These are phyloP conservation scores for Trogon surrucura DNA, from an alignment of 2,113 vertebrate genomes.

Conservation along the genomic window DNA sequence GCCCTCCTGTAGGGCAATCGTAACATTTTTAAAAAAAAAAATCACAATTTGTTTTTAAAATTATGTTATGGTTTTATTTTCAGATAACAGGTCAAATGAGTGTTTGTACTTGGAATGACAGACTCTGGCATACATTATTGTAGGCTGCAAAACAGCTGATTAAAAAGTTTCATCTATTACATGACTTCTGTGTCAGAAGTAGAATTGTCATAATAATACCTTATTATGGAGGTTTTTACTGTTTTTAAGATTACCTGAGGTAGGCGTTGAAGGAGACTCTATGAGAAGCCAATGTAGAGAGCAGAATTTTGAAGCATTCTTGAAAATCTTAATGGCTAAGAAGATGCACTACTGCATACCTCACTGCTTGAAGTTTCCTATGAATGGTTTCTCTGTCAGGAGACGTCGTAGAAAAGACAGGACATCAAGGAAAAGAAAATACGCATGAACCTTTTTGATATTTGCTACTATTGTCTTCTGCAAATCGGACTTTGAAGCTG, in stretches of 20 bases:
- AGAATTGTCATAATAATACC: background rate
- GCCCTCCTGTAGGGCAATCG: background rate
- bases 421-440: background rate
- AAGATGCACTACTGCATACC: background rate
- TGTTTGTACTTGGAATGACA: constrained; percentile 4
- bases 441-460: background rate
- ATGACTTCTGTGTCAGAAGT: background rate
- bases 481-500: background rate
- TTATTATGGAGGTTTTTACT: background rate
- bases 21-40: background rate
- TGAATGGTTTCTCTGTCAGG: background rate
- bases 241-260: background rate
- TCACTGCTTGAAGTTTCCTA: background rate
- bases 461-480: background rate
- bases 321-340: background rate
- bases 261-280: background rate
- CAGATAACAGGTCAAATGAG: constrained; percentile 3
- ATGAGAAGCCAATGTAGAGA: background rate
- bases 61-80: constrained; percentile 15
- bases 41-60: background rate
- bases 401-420: background rate
- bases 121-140: constrained; percentile 9
- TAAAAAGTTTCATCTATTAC: background rate
- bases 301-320: background rate
- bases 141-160: background rate